Conservation (phyloP, 2,888 invertebrate genomes). For the Aleiodes leptofemur region DNA sequence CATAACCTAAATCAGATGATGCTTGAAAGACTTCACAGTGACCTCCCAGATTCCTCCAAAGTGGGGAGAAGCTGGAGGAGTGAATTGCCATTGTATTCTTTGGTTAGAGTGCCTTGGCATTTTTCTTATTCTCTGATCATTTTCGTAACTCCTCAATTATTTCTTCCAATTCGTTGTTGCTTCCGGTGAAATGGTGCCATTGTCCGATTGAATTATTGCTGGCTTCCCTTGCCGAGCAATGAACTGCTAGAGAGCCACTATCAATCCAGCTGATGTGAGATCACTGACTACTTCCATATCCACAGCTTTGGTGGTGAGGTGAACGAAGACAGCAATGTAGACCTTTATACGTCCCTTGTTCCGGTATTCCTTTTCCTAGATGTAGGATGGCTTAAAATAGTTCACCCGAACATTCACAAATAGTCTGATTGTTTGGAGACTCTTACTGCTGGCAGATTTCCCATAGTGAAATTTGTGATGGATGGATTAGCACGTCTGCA, state of each 20-base stretch:
- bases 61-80: constrained; percentile 55
- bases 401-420: no score
- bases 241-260: no score
- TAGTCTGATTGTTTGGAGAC: no score
- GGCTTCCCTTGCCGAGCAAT: no score
- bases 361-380: no score
- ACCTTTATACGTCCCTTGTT: no score
- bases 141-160: constrained; percentile 25
- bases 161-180: constrained; percentile 44
- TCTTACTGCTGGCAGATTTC: constrained; percentile 31
- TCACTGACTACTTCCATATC: constrained; percentile 41
- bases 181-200: constrained; percentile 4
- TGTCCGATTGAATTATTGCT: constrained; percentile 3
- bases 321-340: no score
- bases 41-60: no score
- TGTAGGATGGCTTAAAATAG: no score
- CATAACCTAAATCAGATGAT: no score
- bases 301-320: constrained; percentile 44
- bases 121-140: no score
- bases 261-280: neutral
- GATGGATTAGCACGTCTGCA: constrained; percentile 37
- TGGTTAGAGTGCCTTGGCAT: neutral
- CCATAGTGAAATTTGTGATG: constrained; percentile 43
- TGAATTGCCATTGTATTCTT: constrained; percentile 58
- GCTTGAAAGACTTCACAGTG: no score